A percentile compares a stretch with the other conserved stretches of the same genome.
These are phyloP conservation scores for Misgurnus mizolepis DNA, from an alignment of 2,113 vertebrate species.

Conservation along the genomic window DNA sequence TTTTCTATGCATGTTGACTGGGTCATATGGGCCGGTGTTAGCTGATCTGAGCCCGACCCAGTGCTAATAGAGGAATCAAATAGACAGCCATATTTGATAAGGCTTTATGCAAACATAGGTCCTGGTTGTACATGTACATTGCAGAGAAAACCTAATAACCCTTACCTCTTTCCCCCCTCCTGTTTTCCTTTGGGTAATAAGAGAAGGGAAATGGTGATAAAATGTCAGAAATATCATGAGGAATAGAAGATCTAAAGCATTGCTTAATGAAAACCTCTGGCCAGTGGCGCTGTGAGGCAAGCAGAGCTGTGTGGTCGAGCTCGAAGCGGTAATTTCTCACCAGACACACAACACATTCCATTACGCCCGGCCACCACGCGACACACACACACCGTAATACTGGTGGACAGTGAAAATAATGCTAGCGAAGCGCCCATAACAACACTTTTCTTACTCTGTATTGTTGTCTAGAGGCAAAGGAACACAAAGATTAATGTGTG, in stretches of 20 bases:
- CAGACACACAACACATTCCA: conserved; percentile 53
- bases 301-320: conserved; percentile 52
- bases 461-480: conserved; percentile 63
- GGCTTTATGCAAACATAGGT: conserved; percentile 53
- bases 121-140: conserved; percentile 53
- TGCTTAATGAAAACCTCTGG: conserved; percentile 73
- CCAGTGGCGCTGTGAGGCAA: conserved; percentile 60
- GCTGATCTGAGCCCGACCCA: conserved; percentile 37
- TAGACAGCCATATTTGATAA: conserved; percentile 52
- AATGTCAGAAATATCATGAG: conserved; percentile 70
- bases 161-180: conserved; percentile 49
- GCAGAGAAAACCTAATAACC: conserved; percentile 49
- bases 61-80: conserved; percentile 63
- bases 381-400: conserved; percentile 39
- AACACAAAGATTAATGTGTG: conserved; percentile 62
- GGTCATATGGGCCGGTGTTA: conserved; percentile 35
- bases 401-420: conserved; percentile 39
- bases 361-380: conserved; percentile 36
- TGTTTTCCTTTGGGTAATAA: conserved; percentile 68
- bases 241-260: conserved; percentile 68
- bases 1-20: conserved; percentile 44
- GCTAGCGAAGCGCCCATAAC: conserved; percentile 56
- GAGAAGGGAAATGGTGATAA: conserved; percentile 67
- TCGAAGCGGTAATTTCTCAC: conserved; percentile 66
- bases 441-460: conserved; percentile 62